Conservation (phyloP, 1,140 invertebrate species). For the Pseudomyrmex concolor region DNA sequence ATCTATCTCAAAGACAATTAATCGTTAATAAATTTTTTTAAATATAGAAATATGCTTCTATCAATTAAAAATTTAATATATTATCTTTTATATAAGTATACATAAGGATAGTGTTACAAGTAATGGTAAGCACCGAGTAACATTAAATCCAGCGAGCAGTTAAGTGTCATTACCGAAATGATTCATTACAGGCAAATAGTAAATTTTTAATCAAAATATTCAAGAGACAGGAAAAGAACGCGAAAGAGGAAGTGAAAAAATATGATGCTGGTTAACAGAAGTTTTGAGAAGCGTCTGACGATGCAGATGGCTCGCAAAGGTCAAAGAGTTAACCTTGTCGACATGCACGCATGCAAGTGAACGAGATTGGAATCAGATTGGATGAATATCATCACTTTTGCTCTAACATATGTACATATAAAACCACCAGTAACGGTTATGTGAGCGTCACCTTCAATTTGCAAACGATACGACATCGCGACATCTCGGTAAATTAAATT, state of each 20-base stretch:
- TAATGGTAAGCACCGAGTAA: background rate
- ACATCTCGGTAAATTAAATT: constrained; percentile 48
- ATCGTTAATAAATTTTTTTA: constrained; percentile 20
- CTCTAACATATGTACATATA: constrained; percentile 40
- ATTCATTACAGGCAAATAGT: constrained; percentile 33
- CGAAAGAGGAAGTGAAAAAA: constrained; percentile 22
- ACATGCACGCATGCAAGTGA: constrained; percentile 66
- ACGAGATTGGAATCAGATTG: constrained; percentile 58
- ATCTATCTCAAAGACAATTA: constrained; percentile 36
- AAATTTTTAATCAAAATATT: constrained; percentile 42
- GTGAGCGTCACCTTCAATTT: constrained; percentile 57
- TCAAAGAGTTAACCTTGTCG: constrained; percentile 71
- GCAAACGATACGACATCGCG: constrained; percentile 50
- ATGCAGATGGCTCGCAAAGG: constrained; percentile 65
- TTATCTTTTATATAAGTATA: background rate
- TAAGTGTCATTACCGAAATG: constrained; percentile 4
- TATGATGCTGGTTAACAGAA: constrained; percentile 57
- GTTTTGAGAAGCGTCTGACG: constrained; percentile 60
- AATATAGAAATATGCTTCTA: background rate
- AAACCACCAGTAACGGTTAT: constrained; percentile 50
- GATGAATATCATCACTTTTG: constrained; percentile 67
- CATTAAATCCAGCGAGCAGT: background rate
- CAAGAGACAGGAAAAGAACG: constrained; percentile 20
- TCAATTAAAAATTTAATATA: too few species aligned
- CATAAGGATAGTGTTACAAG: background rate